phyloP scores from a whole-genome alignment of 2,888 invertebrate species.

The Nudaria mundana region DNA sequence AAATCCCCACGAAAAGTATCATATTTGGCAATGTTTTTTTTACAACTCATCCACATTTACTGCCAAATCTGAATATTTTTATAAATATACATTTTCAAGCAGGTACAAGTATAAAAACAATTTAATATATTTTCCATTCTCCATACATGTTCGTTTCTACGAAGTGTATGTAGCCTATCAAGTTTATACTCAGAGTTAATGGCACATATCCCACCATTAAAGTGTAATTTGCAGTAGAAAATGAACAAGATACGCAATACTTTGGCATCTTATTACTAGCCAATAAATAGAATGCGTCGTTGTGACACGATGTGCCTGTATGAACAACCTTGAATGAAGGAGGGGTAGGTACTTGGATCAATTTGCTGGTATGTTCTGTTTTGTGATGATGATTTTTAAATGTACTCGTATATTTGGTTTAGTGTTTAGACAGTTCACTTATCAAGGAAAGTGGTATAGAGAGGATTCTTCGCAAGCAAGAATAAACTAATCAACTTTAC shows the following conservation, averaged over 20 bases:
- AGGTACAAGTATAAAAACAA: slow-evolving; percentile 15
- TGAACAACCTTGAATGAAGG: slow-evolving; percentile 19
- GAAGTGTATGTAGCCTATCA: slow-evolving; percentile 28
- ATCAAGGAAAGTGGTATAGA: too few relatives aligned
- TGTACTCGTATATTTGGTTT: too few relatives aligned
- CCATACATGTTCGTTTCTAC: slow-evolving; percentile 25
- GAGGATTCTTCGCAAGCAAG: too few relatives aligned
- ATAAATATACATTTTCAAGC: too few relatives aligned
- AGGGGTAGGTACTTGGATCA: slow-evolving; percentile 17
- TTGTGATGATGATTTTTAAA: too few relatives aligned
- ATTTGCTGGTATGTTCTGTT: too few relatives aligned
- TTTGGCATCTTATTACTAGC: slow-evolving; percentile 29
- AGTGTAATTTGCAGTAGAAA: slow-evolving; percentile 24
- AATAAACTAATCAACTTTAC: too few relatives aligned
- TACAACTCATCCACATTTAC: too few relatives aligned
- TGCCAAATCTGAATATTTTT: too few relatives aligned
- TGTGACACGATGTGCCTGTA: slow-evolving; percentile 16
- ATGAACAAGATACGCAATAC: slow-evolving; percentile 37
- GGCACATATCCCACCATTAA: slow-evolving; percentile 24
- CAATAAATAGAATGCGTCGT: slow-evolving; percentile 28
- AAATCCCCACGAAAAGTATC: too few relatives aligned
- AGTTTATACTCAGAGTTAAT: slow-evolving; percentile 22
- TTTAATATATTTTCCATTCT: slow-evolving; percentile 23
- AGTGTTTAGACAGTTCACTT: too few relatives aligned
- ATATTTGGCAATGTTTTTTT: too few relatives aligned